Percentiles rank a stretch among this genome's conserved stretches.
Conservation (phyloP, 2,113 vertebrate species). For the Galemys pyrenaicus region DNA sequence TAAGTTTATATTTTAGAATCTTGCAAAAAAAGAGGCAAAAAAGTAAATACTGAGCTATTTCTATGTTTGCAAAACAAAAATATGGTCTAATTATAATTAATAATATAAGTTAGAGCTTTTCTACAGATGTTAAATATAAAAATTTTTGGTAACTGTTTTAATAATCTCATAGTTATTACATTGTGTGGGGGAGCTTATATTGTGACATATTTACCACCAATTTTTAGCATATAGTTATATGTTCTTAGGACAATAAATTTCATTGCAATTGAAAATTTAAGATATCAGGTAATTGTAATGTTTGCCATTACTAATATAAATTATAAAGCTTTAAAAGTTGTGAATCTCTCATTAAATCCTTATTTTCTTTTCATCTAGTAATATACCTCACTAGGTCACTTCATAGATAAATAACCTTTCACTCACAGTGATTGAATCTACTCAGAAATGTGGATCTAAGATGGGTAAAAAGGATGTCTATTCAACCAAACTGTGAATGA, state of each 20-base stretch:
- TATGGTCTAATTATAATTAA: constrained; percentile 69
- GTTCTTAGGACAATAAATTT: constrained; percentile 73
- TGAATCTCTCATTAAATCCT: constrained; percentile 17
- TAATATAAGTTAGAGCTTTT: constrained; percentile 66
- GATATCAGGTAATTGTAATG: background rate
- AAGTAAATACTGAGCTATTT: constrained; percentile 29
- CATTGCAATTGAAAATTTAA: constrained; percentile 69
- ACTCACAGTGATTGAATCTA: background rate
- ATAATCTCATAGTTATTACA: constrained; percentile 74
- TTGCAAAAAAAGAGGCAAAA: constrained; percentile 63
- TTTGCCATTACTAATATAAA: background rate
- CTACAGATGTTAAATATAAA: constrained; percentile 67
- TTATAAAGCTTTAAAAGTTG: background rate
- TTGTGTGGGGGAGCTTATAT: constrained; percentile 43
- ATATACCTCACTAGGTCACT: background rate
- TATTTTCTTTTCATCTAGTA: background rate
- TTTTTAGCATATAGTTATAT: constrained; percentile 71
- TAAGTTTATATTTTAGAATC: constrained; percentile 56
- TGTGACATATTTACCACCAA: constrained; percentile 70
- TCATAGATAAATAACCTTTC: background rate
- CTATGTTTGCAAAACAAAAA: constrained; percentile 47
- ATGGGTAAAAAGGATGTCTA: background rate
- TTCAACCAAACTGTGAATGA: background rate
- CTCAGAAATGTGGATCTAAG: constrained; percentile 4
- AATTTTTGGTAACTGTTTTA: constrained; percentile 61